These are phyloP conservation scores for Zaprionus lachaisei DNA, from an alignment of 1,140 invertebrate species.

Conservation along the genomic window DNA sequence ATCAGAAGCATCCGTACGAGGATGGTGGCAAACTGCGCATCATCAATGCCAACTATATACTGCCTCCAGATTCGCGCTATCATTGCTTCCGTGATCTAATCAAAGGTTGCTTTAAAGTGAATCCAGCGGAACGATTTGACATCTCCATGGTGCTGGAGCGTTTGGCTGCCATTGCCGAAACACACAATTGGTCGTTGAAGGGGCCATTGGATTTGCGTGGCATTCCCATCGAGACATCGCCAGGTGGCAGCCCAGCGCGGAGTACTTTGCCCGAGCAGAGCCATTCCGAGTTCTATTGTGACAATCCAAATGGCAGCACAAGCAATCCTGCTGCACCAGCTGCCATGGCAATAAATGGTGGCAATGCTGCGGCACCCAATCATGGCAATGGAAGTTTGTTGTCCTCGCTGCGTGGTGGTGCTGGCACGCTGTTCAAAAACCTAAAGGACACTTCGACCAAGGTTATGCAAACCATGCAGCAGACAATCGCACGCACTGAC, in stretches of 20 bases:
- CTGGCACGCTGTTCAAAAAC: constrained; percentile 95
- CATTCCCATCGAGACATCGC: constrained; percentile 71
- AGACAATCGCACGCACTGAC: constrained; percentile 94
- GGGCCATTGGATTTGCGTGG: constrained; percentile 85
- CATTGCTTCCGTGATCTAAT: constrained; percentile 96
- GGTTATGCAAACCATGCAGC: constrained; percentile 98
- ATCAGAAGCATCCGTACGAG: constrained; percentile 98
- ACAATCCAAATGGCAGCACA: constrained; percentile 48
- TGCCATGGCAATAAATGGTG: constrained; percentile 32
- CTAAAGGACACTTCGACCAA: constrained; percentile 98
- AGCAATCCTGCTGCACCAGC: constrained; percentile 12
- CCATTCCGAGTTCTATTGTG: constrained; percentile 80
- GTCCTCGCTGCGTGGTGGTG: constrained; percentile 92
- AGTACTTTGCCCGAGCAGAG: constrained; percentile 55
- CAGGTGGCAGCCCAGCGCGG: constrained; percentile 65
- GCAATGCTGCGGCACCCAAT: constrained; percentile 38
- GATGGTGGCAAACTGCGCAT: constrained; percentile 98
- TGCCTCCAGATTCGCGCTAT: constrained; percentile 91
- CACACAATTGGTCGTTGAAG: constrained; percentile 91
- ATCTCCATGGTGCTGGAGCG: constrained; percentile 93
- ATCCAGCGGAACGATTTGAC: constrained; percentile 90
- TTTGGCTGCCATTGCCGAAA: constrained; percentile 94
- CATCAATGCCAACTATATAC: constrained; percentile 97
- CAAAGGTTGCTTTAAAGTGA: constrained; percentile 92
- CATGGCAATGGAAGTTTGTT: constrained; percentile 88